Conservation (phyloP, 2,113 vertebrate species). For the Neofelis nebulosa region DNA sequence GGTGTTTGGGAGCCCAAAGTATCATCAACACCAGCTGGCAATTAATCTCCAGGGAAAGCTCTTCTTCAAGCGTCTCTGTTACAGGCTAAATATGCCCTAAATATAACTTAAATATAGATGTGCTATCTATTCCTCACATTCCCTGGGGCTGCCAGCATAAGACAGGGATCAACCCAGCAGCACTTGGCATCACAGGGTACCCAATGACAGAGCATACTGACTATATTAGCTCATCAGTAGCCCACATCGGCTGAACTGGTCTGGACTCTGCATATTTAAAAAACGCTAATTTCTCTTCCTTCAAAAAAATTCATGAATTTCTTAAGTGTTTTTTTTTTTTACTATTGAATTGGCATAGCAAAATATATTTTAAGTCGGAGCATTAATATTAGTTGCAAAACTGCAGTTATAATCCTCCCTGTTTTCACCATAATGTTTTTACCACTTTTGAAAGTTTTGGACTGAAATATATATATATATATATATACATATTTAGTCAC, state of each 20-base stretch:
- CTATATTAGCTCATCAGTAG: not conserved
- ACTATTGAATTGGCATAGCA: not conserved
- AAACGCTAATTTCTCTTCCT: not conserved
- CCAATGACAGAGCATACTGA: not conserved
- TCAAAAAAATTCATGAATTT: not conserved
- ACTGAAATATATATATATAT: not conserved
- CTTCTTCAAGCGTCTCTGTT: not conserved
- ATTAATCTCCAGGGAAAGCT: slow-evolving; percentile 46
- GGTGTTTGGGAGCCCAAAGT: not conserved
- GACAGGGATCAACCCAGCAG: not conserved
- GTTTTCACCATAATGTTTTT: not conserved
- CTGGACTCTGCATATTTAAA: not conserved
- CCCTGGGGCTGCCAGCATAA: not conserved
- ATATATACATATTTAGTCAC: not conserved
- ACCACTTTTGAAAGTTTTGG: not conserved
- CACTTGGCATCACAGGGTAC: not conserved
- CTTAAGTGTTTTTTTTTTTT: not conserved
- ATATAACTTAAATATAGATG: slow-evolving; percentile 43
- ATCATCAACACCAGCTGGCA: slow-evolving; percentile 51
- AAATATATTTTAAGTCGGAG: not conserved
- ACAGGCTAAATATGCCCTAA: slow-evolving; percentile 20
- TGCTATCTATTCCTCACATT: not conserved
- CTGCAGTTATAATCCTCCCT: not conserved
- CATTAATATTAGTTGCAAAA: not conserved
- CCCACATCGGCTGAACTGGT: not conserved